These are phyloP conservation scores for Sebastes minor DNA, from an alignment of 2,797 vertebrate genomes.

Conservation along the genomic window DNA sequence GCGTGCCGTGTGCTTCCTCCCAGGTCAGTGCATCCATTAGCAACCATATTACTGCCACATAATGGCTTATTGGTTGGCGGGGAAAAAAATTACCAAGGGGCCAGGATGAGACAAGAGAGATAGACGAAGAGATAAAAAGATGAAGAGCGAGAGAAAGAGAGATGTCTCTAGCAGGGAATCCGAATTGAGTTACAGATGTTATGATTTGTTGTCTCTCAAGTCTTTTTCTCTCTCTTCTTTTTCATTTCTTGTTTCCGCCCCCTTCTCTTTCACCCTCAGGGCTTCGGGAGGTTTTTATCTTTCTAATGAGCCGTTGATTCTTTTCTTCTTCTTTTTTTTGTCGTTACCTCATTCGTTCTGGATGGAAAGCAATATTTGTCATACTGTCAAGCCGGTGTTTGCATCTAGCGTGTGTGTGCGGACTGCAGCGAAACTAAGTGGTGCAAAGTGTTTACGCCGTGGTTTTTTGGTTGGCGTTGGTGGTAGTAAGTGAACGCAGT, in stretches of 20 bases:
- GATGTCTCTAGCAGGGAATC: constrained; percentile 64
- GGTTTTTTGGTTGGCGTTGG: constrained; percentile 45
- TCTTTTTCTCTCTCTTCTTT: constrained; percentile 67
- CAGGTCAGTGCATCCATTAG: constrained; percentile 80
- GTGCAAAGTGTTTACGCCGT: constrained; percentile 56
- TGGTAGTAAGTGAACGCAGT: constrained; percentile 51
- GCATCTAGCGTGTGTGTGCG: constrained; percentile 11
- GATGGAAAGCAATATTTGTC: constrained; percentile 75
- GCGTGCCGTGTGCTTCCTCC: constrained; percentile 67
- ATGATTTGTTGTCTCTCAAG: constrained; percentile 78
- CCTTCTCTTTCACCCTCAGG: constrained; percentile 56
- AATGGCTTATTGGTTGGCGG: constrained; percentile 81
- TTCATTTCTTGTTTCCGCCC: constrained; percentile 65
- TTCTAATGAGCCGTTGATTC: constrained; percentile 73
- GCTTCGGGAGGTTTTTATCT: constrained; percentile 69
- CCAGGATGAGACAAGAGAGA: constrained; percentile 39
- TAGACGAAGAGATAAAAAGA: constrained; percentile 38
- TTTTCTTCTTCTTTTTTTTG: constrained; percentile 43
- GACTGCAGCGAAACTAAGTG: constrained; percentile 35
- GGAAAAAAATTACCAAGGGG: constrained; percentile 69
- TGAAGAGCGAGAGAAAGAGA: constrained; percentile 56
- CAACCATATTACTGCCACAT: constrained; percentile 80
- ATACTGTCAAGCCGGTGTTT: constrained; percentile 63
- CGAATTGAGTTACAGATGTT: constrained; percentile 82
- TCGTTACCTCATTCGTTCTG: constrained; percentile 68